phyloP scores from a whole-genome alignment of 2,797 vertebrate genomes.

The Bovichtus diacanthus region DNA sequence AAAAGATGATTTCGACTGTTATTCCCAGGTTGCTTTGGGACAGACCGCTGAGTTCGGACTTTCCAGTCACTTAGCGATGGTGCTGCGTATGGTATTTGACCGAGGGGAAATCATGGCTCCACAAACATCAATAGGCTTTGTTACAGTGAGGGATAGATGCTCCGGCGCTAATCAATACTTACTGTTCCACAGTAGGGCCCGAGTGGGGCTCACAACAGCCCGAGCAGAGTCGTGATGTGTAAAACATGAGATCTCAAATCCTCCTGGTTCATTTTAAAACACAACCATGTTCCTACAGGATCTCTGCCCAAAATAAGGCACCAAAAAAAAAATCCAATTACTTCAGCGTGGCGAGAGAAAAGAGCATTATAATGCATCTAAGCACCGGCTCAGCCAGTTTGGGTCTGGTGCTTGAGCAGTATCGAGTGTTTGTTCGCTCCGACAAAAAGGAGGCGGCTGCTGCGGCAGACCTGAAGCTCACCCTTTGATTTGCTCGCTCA shows the following conservation, averaged over 20 bases:
- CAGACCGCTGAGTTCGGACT: constrained; percentile 33
- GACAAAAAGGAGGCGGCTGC: constrained; percentile 7
- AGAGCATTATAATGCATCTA: neutral
- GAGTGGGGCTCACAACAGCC: constrained; percentile 32
- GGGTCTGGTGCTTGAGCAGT: constrained; percentile 31
- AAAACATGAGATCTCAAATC: constrained; percentile 49
- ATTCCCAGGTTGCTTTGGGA: constrained; percentile 29
- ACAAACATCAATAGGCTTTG: constrained; percentile 76
- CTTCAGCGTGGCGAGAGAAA: constrained; percentile 13
- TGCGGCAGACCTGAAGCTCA: constrained; percentile 37
- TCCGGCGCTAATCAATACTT: constrained; percentile 62
- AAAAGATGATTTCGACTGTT: constrained; percentile 23
- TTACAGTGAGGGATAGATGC: constrained; percentile 75
- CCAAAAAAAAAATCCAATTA: neutral
- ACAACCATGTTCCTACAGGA: neutral
- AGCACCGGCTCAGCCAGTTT: constrained; percentile 11
- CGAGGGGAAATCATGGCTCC: constrained; percentile 68
- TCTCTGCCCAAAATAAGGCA: neutral
- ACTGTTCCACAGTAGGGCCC: constrained; percentile 39
- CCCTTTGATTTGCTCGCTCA: constrained; percentile 65
- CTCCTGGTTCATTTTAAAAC: constrained; percentile 42
- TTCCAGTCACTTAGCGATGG: constrained; percentile 59
- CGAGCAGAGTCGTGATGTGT: constrained; percentile 27
- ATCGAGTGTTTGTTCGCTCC: constrained; percentile 41
- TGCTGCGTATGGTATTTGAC: constrained; percentile 58